Evolutionary conservation across 2,113 vertebrate genomes (phyloP).

Genomic region (Aramus guarauna): DNA sequence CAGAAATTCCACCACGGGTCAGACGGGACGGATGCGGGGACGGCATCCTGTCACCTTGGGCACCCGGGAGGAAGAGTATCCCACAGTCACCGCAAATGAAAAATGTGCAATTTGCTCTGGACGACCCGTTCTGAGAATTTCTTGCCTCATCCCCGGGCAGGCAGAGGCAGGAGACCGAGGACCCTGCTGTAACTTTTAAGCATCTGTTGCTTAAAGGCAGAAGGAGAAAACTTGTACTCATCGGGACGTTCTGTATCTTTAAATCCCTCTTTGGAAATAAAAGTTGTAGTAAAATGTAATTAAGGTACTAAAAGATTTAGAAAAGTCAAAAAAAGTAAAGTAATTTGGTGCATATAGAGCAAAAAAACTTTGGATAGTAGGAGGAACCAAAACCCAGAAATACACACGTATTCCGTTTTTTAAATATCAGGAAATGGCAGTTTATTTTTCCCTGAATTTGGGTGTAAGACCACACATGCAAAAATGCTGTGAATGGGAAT

Average conservation of each 20-base stretch:
- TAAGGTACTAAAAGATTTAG: neutral
- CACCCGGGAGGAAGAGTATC: neutral
- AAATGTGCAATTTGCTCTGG: neutral
- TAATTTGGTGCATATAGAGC: too few species aligned
- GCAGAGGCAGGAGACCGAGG: neutral
- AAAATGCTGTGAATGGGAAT: neutral
- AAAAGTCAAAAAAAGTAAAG: neutral
- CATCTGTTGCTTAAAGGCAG: neutral
- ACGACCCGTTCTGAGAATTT: neutral
- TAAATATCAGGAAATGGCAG: neutral
- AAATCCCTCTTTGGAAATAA: neutral
- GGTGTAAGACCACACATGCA: neutral
- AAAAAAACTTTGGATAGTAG: neutral
- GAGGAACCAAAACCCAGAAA: neutral
- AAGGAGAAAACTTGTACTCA: fast-evolving
- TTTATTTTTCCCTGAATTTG: neutral
- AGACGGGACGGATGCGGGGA: neutral
- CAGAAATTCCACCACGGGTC: neutral
- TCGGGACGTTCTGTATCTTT: neutral
- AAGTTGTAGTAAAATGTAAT: neutral
- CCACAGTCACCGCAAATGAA: neutral
- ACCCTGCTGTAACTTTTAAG: neutral
- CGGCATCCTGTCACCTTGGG: fast-evolving
- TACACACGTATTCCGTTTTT: fast-evolving
- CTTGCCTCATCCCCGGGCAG: neutral